These are phyloP conservation scores for Carassius gibelio DNA, from an alignment of 2,113 vertebrate species.

Conservation along the genomic window DNA sequence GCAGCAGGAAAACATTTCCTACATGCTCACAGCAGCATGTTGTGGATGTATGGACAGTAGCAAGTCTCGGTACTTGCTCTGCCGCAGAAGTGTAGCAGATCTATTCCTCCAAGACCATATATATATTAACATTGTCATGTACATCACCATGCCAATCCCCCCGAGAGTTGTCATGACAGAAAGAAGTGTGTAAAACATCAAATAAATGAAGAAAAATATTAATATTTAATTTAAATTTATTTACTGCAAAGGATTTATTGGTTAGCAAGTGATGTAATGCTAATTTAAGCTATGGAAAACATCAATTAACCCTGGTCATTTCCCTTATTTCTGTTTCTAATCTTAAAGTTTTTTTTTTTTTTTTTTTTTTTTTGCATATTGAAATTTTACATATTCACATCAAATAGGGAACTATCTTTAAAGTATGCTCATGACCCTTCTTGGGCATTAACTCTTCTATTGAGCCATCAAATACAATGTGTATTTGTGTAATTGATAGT, in stretches of 20 bases:
- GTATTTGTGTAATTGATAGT: not conserved
- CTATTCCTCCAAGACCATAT: too few species aligned
- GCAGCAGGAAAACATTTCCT: too few species aligned
- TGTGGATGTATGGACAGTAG: too few species aligned
- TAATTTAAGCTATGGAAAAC: not conserved
- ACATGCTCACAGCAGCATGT: too few species aligned
- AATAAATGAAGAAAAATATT: not conserved
- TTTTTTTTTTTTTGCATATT: not conserved
- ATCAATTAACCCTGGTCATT: not conserved
- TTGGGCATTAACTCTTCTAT: conserved; percentile 3
- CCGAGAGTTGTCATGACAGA: too few species aligned
- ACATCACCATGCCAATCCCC: too few species aligned
- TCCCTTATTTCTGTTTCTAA: not conserved
- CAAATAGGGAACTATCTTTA: not conserved
- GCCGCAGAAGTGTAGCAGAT: too few species aligned
- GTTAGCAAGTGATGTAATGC: too few species aligned
- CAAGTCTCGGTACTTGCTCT: too few species aligned
- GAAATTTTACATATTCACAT: not conserved
- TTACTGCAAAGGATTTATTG: not conserved
- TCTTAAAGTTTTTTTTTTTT: not conserved
- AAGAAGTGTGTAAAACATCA: too few species aligned
- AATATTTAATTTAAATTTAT: not conserved
- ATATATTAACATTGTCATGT: too few species aligned
- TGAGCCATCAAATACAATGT: not conserved
- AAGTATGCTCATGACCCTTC: not conserved